Percentiles rank a stretch among this genome's conserved stretches.
phyloP scores from a whole-genome alignment of 2,797 vertebrate genomes.

The Hypotaenidia philippensis region DNA sequence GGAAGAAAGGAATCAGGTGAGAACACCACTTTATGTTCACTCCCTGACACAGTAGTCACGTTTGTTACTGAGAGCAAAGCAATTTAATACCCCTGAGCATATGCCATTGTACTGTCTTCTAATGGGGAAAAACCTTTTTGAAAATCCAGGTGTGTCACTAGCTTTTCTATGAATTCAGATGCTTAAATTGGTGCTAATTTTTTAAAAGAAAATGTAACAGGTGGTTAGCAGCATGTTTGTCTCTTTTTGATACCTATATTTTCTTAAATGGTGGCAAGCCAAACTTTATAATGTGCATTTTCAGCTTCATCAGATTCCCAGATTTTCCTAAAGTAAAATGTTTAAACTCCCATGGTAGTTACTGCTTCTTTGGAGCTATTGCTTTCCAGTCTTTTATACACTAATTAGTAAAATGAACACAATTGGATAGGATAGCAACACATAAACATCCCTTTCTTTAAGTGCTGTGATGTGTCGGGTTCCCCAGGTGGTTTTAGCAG shows the following conservation, averaged over 20 bases:
- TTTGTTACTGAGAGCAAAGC: not conserved
- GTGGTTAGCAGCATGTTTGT: constrained; percentile 63
- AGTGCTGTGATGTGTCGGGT: not conserved
- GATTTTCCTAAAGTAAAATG: not conserved
- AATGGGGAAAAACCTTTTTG: not conserved
- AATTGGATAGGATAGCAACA: not conserved
- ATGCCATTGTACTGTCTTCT: constrained; percentile 9
- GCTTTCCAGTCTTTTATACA: constrained; percentile 8
- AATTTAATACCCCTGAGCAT: not conserved
- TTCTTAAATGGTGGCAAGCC: constrained; percentile 63
- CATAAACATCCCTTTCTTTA: not conserved
- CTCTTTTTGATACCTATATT: constrained; percentile 69
- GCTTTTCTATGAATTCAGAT: constrained; percentile 70
- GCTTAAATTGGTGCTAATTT: constrained; percentile 74
- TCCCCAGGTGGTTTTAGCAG: constrained; percentile 11
- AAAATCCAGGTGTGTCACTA: constrained; percentile 18
- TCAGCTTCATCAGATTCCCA: constrained; percentile 33
- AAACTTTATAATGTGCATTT: constrained; percentile 63
- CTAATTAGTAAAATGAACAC: not conserved
- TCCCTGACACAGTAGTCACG: not conserved
- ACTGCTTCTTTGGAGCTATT: constrained; percentile 6
- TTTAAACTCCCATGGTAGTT: not conserved
- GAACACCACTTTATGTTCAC: not conserved
- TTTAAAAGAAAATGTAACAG: constrained; percentile 61
- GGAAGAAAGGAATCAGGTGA: not conserved